These are phyloP conservation scores for Gasterosteus nipponicus DNA, from an alignment of 2,113 vertebrate genomes.

Conservation along the genomic window DNA sequence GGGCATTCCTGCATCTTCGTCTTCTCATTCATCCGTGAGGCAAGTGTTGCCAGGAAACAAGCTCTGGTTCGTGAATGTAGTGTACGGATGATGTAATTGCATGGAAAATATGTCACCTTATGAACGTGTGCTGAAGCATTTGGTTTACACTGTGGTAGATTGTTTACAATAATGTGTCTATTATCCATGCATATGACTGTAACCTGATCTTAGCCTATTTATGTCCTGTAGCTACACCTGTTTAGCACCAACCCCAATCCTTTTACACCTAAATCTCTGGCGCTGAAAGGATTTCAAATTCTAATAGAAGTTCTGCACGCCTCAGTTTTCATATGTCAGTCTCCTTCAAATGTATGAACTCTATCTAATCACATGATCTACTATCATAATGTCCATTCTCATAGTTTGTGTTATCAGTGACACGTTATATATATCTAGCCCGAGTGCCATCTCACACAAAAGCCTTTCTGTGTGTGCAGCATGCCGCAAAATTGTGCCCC, in stretches of 20 bases:
- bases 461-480: constrained; percentile 20
- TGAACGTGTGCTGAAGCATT: neutral
- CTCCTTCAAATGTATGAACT: neutral
- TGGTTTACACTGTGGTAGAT: neutral
- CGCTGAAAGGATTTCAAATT: neutral
- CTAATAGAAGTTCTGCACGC: neutral
- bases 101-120: constrained; percentile 8
- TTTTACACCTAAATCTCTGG: neutral
- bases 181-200: neutral
- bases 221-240: neutral
- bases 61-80: constrained; percentile 27
- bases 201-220: neutral
- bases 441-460: constrained; percentile 22
- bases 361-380: constrained; percentile 20
- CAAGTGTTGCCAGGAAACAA: constrained; percentile 60
- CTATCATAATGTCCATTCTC: constrained; percentile 35
- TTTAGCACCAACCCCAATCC: neutral
- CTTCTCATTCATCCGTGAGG: constrained; percentile 49
- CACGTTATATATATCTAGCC: constrained; percentile 31
- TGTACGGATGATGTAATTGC: constrained; percentile 35
- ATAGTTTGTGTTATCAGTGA: constrained; percentile 23
- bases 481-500: neutral
- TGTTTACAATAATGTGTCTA: neutral
- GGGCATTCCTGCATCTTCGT: constrained; percentile 25
- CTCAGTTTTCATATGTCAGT: constrained; percentile 5